Evolutionary conservation across 2,113 vertebrate genomes (phyloP), one percentile per base, ranked within the genome.

Genomic region (Sylvietta virens): DNA sequence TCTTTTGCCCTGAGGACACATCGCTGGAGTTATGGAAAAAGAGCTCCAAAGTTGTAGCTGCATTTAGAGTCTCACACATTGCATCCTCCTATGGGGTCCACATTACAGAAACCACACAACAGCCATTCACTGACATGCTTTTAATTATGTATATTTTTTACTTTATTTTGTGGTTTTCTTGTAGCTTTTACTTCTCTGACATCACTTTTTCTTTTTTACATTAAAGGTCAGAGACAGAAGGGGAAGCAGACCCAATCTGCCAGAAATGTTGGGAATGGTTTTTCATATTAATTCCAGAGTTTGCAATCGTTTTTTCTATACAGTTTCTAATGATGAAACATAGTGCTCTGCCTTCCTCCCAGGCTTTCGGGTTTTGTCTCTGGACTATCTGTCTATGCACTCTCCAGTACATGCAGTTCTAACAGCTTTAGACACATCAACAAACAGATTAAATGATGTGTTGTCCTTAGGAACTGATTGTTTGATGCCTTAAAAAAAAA

Each of bases 71-170:
- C 44, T 47, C 86, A 90, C 85, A 78, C 13, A 11, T 31, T 66
- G 51, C 71, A 77, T 80, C 62, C 28, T 94, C 44, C 90, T 93
- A 56, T 73, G 79, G 81, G 74, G 62, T 94, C 90, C 47, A 56
- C 42, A 20, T 66, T 94, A 60, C 51, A 92, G 71, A 94, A 95
- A 80, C 81, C 87, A 73, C 79, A 90, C 22, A 69, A 54, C 28
- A 85, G 13, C 30, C 48, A 56, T 65, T 85, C 90, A 35, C 40
- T 71, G 66, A 8, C n/a, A 17, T 90, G 90, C 22, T 88, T 94
- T 93, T 82, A 93, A 97, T 96, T 90, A 91, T 62, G 35, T 57
- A 9, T 56, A 64, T 85, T 90, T 89, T 91, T 72, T 79, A n/a
- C 47, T 91, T 87, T 65, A 72, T 13, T 90, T 73, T 66, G 71